A percentile compares a stretch with the other conserved stretches of the same genome.
Conservation (phyloP, 2,888 invertebrate species). For the Ornithoptera priamus region DNA sequence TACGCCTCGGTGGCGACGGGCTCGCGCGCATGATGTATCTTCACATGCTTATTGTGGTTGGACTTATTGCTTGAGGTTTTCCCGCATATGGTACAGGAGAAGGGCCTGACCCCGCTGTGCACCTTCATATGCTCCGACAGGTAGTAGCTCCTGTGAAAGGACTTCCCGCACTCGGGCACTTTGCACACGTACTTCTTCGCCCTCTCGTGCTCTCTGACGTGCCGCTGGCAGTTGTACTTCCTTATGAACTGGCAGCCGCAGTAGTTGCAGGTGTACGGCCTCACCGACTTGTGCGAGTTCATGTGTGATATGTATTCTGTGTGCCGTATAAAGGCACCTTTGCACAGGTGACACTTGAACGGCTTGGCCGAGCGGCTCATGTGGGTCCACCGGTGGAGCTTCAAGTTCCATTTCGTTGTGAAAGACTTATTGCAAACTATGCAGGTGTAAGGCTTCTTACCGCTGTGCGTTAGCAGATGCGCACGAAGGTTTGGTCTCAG, state of each 20-base stretch:
- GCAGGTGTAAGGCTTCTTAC: slow-evolving; percentile 88
- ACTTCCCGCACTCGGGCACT: slow-evolving; percentile 87
- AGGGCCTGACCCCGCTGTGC: slow-evolving; percentile 90
- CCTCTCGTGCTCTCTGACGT: slow-evolving; percentile 89
- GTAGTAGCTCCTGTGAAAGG: slow-evolving; percentile 93
- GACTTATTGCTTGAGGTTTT: slow-evolving; percentile 94
- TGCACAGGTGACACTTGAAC: slow-evolving; percentile 90
- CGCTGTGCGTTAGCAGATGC: slow-evolving; percentile 89
- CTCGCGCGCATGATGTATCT: slow-evolving; percentile 93
- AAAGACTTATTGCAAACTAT: slow-evolving; percentile 91
- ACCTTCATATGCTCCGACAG: slow-evolving; percentile 92
- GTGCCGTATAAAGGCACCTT: slow-evolving; percentile 90
- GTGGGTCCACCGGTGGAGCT: slow-evolving; percentile 94
- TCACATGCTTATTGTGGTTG: slow-evolving; percentile 93
- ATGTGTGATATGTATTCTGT: slow-evolving; percentile 90
- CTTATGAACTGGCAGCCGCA: slow-evolving; percentile 94
- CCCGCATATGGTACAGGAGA: slow-evolving; percentile 92
- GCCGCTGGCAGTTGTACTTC: slow-evolving; percentile 92
- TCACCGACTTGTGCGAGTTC: slow-evolving; percentile 90
- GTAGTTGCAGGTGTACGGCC: slow-evolving; percentile 93
- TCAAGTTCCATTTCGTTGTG: slow-evolving; percentile 94
- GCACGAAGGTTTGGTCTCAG: slow-evolving; percentile 88
- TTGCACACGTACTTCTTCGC: slow-evolving; percentile 88
- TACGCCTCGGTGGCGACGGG: slow-evolving; percentile 91
- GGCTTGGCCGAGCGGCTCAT: slow-evolving; percentile 90